Conservation (phyloP, 2,888 invertebrate species). For the Coenonympha arcania region DNA sequence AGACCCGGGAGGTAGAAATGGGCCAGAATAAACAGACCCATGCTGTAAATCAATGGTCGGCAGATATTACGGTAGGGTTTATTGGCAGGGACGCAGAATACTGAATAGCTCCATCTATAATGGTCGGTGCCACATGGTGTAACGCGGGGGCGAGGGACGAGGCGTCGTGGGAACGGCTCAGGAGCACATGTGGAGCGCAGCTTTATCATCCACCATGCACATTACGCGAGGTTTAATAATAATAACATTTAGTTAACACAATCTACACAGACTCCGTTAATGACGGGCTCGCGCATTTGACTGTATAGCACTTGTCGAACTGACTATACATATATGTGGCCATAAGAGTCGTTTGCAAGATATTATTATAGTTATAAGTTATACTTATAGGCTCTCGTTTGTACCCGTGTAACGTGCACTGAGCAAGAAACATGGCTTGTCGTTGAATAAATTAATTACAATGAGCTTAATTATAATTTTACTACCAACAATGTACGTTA, state of each 20-base stretch:
- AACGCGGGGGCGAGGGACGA: conserved; percentile 38
- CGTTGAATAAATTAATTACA: conserved; percentile 24
- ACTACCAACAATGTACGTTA: conserved; percentile 14
- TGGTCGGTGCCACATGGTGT: conserved; percentile 61
- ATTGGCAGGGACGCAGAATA: conserved; percentile 32
- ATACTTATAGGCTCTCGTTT: conserved; percentile 19
- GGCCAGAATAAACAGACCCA: conserved; percentile 43
- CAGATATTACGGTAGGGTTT: conserved; percentile 24
- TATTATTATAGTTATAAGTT: conserved; percentile 1
- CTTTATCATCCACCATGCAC: conserved; percentile 61
- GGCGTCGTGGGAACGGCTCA: conserved; percentile 59
- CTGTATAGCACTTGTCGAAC: conserved; percentile 34
- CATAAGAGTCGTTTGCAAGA: conserved; percentile 9
- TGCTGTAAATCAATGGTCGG: conserved; percentile 22
- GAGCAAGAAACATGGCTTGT: conserved; percentile 19
- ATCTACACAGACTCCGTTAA: conserved; percentile 44
- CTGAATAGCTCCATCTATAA: conserved; percentile 41
- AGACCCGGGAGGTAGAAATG: conserved; percentile 61
- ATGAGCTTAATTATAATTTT: conserved; percentile 19
- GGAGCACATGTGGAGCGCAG: conserved; percentile 68
- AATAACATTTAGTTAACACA: conserved; percentile 61
- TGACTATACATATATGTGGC: no score
- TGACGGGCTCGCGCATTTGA: conserved; percentile 49
- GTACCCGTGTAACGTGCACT: conserved; percentile 9
- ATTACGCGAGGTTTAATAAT: conserved; percentile 60